These are phyloP conservation scores for Ptilodon capucinus DNA, from an alignment of 2,888 invertebrate species.

Conservation along the genomic window DNA sequence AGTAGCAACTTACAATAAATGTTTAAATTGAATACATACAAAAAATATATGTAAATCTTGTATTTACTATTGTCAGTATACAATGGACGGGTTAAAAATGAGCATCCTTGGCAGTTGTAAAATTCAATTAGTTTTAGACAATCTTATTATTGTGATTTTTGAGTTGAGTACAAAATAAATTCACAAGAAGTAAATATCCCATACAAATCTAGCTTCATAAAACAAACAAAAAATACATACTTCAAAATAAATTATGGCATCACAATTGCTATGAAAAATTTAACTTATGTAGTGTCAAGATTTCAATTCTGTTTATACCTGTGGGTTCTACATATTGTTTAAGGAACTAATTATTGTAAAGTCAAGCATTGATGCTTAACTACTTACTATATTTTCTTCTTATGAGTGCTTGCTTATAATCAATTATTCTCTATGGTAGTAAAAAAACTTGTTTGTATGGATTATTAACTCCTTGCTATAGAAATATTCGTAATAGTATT, in stretches of 20 bases:
- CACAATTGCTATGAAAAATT: too few species aligned
- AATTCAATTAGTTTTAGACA: conserved; percentile 6
- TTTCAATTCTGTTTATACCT: too few species aligned
- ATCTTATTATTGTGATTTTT: neutral
- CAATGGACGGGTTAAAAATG: conserved; percentile 51
- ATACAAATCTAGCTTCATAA: neutral
- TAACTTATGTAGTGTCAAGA: too few species aligned
- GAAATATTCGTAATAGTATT: neutral
- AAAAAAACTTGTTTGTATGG: neutral
- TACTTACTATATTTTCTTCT: too few species aligned
- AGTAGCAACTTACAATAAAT: conserved; percentile 66
- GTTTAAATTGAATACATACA: conserved; percentile 51
- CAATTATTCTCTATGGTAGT: too few species aligned
- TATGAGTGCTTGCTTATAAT: too few species aligned
- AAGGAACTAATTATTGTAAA: too few species aligned
- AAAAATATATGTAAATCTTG: conserved; percentile 35
- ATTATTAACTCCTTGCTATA: neutral
- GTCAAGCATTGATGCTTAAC: too few species aligned
- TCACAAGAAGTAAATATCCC: neutral
- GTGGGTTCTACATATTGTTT: too few species aligned
- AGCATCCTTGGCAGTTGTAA: conserved; percentile 58
- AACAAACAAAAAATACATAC: neutral
- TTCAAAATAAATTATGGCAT: neutral
- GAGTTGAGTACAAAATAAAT: neutral
- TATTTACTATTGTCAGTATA: conserved; percentile 7